phyloP scores from a whole-genome alignment of 2,888 invertebrate genomes.

The Aspidiotus rigidus region DNA sequence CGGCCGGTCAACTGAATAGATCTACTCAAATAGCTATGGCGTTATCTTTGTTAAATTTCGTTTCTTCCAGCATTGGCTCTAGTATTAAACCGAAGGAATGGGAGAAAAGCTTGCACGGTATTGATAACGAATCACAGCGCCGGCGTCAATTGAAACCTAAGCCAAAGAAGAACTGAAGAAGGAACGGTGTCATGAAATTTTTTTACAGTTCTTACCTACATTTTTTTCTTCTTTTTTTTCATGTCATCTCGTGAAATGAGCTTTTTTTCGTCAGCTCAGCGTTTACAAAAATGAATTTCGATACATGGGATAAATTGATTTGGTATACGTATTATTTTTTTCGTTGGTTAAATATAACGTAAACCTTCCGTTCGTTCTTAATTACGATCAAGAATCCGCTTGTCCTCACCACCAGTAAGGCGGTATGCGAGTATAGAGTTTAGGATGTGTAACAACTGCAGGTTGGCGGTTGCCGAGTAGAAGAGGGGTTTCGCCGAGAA shows the following conservation, averaged over 20 bases:
- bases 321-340: neutral
- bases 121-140: neutral
- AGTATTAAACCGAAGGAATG: neutral
- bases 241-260: neutral
- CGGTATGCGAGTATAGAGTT: neutral
- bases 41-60: neutral
- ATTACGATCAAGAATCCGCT: neutral
- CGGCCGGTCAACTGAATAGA: neutral
- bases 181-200: neutral
- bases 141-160: slow-evolving; percentile 4
- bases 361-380: neutral
- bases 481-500: no score
- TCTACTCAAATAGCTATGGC: neutral
- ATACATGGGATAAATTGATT: neutral
- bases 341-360: neutral
- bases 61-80: neutral
- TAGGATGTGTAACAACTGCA: no score
- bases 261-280: slow-evolving; percentile 4
- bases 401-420: neutral
- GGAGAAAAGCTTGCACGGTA: neutral
- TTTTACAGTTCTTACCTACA: slow-evolving; percentile 1
- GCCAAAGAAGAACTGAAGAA: neutral
- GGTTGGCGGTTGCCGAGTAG: no score
- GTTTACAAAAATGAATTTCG: neutral
- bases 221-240: neutral